These are phyloP conservation scores for Esox niger DNA, from an alignment of 2,113 vertebrate species.

Conservation along the genomic window DNA sequence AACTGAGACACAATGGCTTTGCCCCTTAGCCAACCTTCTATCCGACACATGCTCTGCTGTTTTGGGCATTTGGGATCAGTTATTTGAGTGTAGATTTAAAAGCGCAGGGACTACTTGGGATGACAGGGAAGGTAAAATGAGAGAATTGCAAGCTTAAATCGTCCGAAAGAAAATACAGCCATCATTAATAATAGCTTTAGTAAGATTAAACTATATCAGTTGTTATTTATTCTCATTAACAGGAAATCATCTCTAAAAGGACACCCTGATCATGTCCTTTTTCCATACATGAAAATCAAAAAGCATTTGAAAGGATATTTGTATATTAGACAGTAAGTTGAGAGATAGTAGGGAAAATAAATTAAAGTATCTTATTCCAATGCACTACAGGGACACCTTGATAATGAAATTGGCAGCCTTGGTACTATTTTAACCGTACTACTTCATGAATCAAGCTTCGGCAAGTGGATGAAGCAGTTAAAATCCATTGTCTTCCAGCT, in stretches of 20 bases:
- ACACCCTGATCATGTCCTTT: neutral
- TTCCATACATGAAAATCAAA: neutral
- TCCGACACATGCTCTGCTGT: neutral
- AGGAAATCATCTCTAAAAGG: neutral
- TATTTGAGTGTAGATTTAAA: slow-evolving; percentile 8
- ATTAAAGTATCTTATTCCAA: too few relatives aligned
- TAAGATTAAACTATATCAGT: neutral
- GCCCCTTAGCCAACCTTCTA: slow-evolving; percentile 6
- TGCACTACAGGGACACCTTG: slow-evolving; percentile 24
- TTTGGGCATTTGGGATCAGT: neutral
- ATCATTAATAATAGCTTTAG: neutral
- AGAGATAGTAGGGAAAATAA: neutral
- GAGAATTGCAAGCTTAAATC: neutral
- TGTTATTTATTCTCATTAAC: neutral
- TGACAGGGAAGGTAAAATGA: neutral
- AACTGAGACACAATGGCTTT: slow-evolving; percentile 6
- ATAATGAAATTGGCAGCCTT: slow-evolving; percentile 59
- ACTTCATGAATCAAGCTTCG: slow-evolving; percentile 63
- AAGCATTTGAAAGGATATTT: neutral
- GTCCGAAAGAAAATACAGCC: neutral
- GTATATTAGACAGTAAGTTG: neutral
- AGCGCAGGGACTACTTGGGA: neutral
- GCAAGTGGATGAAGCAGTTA: slow-evolving; percentile 28
- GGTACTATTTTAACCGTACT: slow-evolving; percentile 57
- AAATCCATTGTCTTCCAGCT: slow-evolving; percentile 24